Percentiles rank a stretch among this genome's conserved stretches.
Conservation (phyloP, 2,113 vertebrate genomes). For the Blennius ocellaris region DNA sequence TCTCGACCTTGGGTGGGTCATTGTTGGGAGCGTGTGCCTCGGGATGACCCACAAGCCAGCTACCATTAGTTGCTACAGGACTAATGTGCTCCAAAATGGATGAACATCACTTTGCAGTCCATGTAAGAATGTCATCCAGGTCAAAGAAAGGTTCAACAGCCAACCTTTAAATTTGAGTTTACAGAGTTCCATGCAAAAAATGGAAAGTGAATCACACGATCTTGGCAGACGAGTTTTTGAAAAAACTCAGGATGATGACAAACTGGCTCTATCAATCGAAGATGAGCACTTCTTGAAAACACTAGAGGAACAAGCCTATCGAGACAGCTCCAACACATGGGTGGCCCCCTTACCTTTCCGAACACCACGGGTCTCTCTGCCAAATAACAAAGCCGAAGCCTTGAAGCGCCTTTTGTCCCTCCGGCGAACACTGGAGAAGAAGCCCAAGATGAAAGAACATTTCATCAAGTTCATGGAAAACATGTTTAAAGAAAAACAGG, state of each 20-base stretch:
- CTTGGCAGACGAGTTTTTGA: neutral
- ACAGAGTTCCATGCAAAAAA: too few species aligned
- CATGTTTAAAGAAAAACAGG: neutral
- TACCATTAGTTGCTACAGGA: neutral
- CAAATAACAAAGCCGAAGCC: conserved; percentile 1
- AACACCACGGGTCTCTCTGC: neutral
- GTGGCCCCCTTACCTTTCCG: conserved; percentile 17
- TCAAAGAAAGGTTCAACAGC: conserved; percentile 13
- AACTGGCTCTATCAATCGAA: conserved; percentile 3
- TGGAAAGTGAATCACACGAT: neutral
- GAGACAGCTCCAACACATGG: conserved; percentile 9
- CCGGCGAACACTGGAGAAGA: neutral
- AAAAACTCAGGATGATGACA: neutral
- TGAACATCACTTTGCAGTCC: neutral
- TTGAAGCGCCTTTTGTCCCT: neutral
- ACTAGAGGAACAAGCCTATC: neutral
- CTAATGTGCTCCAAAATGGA: neutral
- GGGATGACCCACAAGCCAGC: neutral
- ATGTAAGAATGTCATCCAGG: neutral
- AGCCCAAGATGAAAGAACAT: neutral
- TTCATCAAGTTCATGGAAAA: neutral
- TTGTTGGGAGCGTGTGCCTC: neutral
- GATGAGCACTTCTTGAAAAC: conserved; percentile 8
- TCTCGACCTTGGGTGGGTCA: neutral
- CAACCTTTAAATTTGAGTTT: too few species aligned